Percentiles rank a stretch among this genome's conserved stretches.
These are phyloP conservation scores for Lasioglossum oenotherae DNA, from an alignment of 2,888 invertebrate genomes.

Conservation along the genomic window DNA sequence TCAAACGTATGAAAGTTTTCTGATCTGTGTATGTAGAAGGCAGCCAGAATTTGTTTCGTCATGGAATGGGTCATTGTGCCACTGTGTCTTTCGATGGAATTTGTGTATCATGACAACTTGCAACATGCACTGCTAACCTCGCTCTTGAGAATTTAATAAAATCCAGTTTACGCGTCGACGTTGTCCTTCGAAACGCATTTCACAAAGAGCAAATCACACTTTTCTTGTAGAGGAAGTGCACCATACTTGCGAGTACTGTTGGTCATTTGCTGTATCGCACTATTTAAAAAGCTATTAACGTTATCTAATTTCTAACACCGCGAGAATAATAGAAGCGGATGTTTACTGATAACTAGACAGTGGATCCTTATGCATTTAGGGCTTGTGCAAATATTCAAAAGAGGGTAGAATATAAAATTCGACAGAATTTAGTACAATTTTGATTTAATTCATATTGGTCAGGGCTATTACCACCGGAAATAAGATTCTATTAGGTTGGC, in stretches of 20 bases:
- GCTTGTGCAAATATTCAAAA: too few relatives aligned
- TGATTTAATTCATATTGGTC: too few relatives aligned
- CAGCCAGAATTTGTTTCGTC: conserved; percentile 65
- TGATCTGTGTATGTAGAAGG: conserved; percentile 29
- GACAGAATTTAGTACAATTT: too few relatives aligned
- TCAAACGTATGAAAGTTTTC: conserved; percentile 55
- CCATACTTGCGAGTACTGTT: not conserved
- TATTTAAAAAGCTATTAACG: too few relatives aligned
- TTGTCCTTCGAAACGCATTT: not conserved
- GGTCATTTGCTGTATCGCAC: not conserved
- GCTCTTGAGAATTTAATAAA: conserved; percentile 4
- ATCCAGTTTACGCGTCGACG: conserved; percentile 3
- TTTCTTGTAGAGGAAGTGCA: not conserved
- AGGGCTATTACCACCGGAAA: too few relatives aligned
- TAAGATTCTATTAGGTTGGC: too few relatives aligned
- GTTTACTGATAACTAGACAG: too few relatives aligned
- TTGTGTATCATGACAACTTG: conserved; percentile 80
- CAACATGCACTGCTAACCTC: conserved; percentile 61
- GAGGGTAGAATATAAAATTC: too few relatives aligned
- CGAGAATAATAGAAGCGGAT: too few relatives aligned
- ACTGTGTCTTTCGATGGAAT: conserved; percentile 52
- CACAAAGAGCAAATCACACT: not conserved
- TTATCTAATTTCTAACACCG: too few relatives aligned
- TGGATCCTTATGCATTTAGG: too few relatives aligned
- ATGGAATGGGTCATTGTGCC: conserved; percentile 65